Evolutionary conservation across 2,888 invertebrate species (phyloP), one percentile per base, ranked within the genome.

Genomic region (Lathronympha strigana): DNA sequence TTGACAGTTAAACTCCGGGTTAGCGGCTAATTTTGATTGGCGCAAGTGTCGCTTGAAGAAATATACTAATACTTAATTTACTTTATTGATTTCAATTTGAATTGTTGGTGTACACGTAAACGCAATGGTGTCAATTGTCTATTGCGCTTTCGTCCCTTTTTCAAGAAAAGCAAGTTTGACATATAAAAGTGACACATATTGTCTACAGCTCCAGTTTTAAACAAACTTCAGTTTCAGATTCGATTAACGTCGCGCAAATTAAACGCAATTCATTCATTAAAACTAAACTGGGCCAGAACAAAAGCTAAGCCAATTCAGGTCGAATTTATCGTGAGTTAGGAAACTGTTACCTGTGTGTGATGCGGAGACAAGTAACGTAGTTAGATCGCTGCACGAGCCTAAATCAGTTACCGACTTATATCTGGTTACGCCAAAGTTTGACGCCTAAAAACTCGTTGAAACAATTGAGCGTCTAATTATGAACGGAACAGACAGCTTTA

Each of bases 351-450:
- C 55, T 55, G 9, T 8, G n/a, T 8, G 33, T 45, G 57, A 54
- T 54, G 38, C n/a, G 53, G 33, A 31, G 50, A 40, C 28, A 31
- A 31, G 43, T 43, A 55, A 55, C 17, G 54, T 17, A 9, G 54
- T 55, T 55, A 13, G 43, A 19, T 21, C 31, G 57, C 13, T 28
- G 15, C 5, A 31, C 43, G 43, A 19, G 57, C 57, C 57, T 57
- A 31, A 57, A 57, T 21, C 57, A 57, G 31, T 57, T 57, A 45
- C n/a, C 43, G 19, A 31, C 31, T 57, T n/a, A n/a, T 19, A 57
- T 43, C 17, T 19, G 40, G 43, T 43, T 40, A 31, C 28, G 23
- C 11, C 19, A 11, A n/a, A 31, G 57, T 55, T 28, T 55, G 40
- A 21, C 11, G 13, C 11, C 45, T 5, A 11, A 21, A 21, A 45